Evolutionary conservation across 2,888 invertebrate species (phyloP), one percentile per base, ranked within the genome.

Genomic region (Drosophila picticornis): DNA sequence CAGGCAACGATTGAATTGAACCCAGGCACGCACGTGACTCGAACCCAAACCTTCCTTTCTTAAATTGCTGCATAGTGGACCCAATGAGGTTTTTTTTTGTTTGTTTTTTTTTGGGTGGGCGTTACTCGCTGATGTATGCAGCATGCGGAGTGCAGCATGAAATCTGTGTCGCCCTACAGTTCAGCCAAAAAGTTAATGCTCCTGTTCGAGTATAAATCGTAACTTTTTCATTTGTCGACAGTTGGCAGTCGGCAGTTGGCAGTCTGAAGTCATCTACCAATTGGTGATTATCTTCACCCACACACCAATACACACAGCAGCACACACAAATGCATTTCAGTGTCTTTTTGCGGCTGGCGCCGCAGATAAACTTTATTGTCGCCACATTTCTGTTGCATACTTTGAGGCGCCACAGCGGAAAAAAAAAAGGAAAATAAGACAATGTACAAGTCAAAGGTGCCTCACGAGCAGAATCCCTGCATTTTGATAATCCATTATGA

Each of bases 321-420:
- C 77, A 11, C 65, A 40, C 65, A 66, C 63, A 59, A 40, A 75
- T 68, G 61, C 72, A 62, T 40, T 55, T 48, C 25, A 22, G 25
- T 19, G 10, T 63, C 43, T 57, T 57, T 67, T 69, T 59, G 71
- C 43, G 60, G 55, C 61, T 83, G 88, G 85, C 81, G 88, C 83
- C 82, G 85, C 51, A 70, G 77, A 84, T 85, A 90, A 88, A 86
- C 78, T 91, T 90, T 90, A 90, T 84, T 90, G 90, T 91, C 90
- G 91, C 89, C 89, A 86, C 86, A 83, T 82, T 87, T 79, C 72
- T 70, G 89, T 83, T 91, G 90, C 91, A 90, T 91, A 84, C 86
- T 89, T 84, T 51, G 72, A 62, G 90, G 88, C 90, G 90, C 91
- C 90, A 65, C 56, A 57, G 68, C 70, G 34, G 46, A 62, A 55